phyloP scores from a whole-genome alignment of 35 echinoderm and acorn worm genomes.

The Ptychodera flava region DNA sequence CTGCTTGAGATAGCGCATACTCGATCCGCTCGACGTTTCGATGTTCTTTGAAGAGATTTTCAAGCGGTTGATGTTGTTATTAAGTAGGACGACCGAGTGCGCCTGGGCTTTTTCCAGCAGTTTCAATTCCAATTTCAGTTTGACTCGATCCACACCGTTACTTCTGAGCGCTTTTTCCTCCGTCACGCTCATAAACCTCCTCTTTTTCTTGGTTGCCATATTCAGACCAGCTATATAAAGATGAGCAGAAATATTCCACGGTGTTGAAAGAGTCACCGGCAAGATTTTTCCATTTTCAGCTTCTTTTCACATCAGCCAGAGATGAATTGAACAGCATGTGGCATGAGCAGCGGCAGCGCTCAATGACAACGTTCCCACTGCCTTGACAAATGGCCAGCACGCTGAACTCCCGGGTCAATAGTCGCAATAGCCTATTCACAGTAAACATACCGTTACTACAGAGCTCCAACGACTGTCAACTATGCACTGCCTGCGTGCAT shows the following conservation, averaged over 20 bases:
- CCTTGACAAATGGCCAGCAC: background rate
- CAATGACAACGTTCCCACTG: too few relatives aligned
- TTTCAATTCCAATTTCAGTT: background rate
- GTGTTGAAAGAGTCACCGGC: too few relatives aligned
- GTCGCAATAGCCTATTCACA: background rate
- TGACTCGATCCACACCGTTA: background rate
- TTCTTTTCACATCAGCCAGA: too few relatives aligned
- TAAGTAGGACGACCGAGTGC: background rate
- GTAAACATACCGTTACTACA: conserved; percentile 1
- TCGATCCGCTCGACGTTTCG: background rate
- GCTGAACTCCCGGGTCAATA: background rate
- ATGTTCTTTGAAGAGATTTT: background rate
- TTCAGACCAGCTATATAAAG: too few relatives aligned
- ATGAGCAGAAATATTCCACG: too few relatives aligned
- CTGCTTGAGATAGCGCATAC: background rate
- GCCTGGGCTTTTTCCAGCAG: background rate
- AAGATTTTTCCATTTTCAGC: too few relatives aligned
- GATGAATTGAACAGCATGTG: too few relatives aligned
- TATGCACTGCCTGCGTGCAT: background rate
- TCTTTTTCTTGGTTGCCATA: background rate
- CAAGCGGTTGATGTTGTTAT: background rate
- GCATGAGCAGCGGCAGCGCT: too few relatives aligned
- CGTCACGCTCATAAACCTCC: background rate
- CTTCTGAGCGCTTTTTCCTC: background rate
- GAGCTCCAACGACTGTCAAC: background rate